Base-by-base conservation (phyloP, 2,888 invertebrate species). In the Eupithecia subfuscata region DNA sequence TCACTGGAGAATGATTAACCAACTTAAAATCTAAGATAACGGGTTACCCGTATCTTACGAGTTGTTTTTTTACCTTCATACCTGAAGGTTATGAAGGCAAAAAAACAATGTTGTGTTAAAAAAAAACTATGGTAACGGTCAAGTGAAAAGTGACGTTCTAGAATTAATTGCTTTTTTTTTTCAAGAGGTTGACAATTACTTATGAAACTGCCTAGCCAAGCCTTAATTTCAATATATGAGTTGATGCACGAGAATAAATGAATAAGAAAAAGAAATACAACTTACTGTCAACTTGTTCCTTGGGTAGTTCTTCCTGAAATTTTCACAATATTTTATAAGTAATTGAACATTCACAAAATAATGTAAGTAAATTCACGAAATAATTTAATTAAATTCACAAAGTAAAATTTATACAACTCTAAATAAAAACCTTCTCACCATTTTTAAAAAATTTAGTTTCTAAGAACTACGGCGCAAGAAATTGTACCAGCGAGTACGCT, bases 201-300 rank as follows among this genome's bases (percentile, higher is more conserved):
- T 1, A 5, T 6, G 18, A 48, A n/a, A 48, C 18, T 48, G n/a
- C n/a, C 9, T 48, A 48, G 9, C n/a, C 22, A 4, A 48, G n/a
- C 48, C 22, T 22, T 56, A 4, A 22, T 11, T 22, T 22, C 3
- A 56, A 22, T 56, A 22, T 56, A 56, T n/a, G 11, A 56, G 2
- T 56, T 56, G 18, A 48, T 18, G 8, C 18, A n/a, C 8, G n/a
- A 48, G 3, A 48, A 48, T n/a, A 48, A 25, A 60, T 25, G 0
- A 11, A 14, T 6, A 37, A 14, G 8, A 6, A 34, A 70, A 67
- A 73, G n/a, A 60, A 34, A 6, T 37, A 69, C 48, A 45, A 75
- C 97, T 96, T 94, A 97, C 97, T 96, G 85, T 91, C 95, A 84
- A 97, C 95, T 95, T 97, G 97, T 85, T 97, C 97, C 92, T 97